A percentile compares a stretch with the other conserved stretches of the same genome.
Evolutionary conservation across 2,888 invertebrate genomes (phyloP).

Genomic region (Xanthorhoe designata): DNA sequence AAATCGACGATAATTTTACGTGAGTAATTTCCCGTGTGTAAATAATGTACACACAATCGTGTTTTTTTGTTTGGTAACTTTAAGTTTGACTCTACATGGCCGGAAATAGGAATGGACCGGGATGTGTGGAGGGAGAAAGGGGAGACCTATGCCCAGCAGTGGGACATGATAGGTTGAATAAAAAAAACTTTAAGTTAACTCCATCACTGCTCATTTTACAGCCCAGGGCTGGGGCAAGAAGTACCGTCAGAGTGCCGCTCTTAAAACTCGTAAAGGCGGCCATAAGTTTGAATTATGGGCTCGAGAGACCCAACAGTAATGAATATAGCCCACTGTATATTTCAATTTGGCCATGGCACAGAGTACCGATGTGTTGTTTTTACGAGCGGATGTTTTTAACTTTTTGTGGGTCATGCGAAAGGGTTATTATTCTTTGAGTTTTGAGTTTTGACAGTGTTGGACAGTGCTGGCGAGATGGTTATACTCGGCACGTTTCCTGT

Average conservation of each 20-base stretch:
- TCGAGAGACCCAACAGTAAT: constrained; percentile 68
- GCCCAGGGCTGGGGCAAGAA: constrained; percentile 41
- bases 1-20: too few species aligned
- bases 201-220: constrained; percentile 44
- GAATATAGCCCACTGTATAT: constrained; percentile 80
- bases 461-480: constrained; percentile 13
- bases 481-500: background rate
- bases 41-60: too few species aligned
- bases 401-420: constrained; percentile 42
- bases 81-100: too few species aligned
- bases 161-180: too few species aligned
- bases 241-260: constrained; percentile 62
- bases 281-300: constrained; percentile 78
- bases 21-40: too few species aligned
- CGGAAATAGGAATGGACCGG: too few species aligned
- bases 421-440: constrained; percentile 37
- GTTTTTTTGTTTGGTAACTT: too few species aligned
- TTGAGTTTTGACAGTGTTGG: constrained; percentile 20
- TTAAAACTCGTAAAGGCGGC: constrained; percentile 76
- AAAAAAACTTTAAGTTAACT: too few species aligned
- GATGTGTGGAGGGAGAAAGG: too few species aligned
- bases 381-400: constrained; percentile 57
- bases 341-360: constrained; percentile 72
- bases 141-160: too few species aligned
- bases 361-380: constrained; percentile 62